Conservation (phyloP, 2,113 vertebrate species). For the Limnothrissa miodon region DNA sequence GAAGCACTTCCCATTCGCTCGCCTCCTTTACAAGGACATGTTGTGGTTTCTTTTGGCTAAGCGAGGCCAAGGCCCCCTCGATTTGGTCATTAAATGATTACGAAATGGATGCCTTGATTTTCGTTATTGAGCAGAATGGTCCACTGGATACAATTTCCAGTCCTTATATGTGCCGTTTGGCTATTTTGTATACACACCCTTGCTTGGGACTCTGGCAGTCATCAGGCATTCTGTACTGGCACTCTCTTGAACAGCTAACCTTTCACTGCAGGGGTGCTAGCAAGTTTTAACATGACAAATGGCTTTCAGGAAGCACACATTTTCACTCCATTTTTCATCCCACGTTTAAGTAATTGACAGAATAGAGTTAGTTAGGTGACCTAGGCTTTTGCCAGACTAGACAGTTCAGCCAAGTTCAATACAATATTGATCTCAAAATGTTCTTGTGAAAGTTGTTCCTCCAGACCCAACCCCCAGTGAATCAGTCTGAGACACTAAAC, state of each 20-base stretch:
- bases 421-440: not conserved
- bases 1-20: conserved; percentile 15
- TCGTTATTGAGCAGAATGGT: conserved; percentile 49
- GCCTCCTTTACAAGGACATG: conserved; percentile 53
- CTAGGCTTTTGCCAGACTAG: not conserved
- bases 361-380: not conserved
- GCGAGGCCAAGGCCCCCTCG: conserved; percentile 33
- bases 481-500: not conserved
- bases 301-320: not conserved
- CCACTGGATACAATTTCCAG: conserved; percentile 58
- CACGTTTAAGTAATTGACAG: not conserved
- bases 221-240: conserved; percentile 40
- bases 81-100: conserved; percentile 43
- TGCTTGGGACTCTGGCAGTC: conserved; percentile 45
- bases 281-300: conserved; percentile 10
- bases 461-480: not conserved
- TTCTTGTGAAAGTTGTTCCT: not conserved
- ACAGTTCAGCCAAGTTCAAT: not conserved
- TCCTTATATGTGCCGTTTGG: conserved; percentile 67
- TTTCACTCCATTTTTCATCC: not conserved
- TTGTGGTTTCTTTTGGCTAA: conserved; percentile 46
- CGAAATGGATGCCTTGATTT: conserved; percentile 46
- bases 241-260: conserved; percentile 36
- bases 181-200: conserved; percentile 51
- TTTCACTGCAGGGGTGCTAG: not conserved